These are phyloP conservation scores for Lota lota DNA, from an alignment of 2,113 vertebrate species.

Conservation along the genomic window DNA sequence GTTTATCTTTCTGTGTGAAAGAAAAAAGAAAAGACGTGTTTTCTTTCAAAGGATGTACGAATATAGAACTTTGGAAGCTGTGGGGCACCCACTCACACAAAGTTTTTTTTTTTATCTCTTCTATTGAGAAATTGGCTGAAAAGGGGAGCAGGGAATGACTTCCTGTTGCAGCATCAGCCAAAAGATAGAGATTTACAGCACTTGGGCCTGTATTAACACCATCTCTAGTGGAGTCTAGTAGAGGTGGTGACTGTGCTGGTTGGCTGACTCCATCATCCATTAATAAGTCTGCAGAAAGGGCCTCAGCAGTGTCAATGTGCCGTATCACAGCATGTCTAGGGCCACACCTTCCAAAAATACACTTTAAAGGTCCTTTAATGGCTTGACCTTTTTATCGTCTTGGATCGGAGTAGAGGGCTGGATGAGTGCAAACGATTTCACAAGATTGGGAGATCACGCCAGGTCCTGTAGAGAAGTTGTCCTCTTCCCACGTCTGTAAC, in stretches of 20 bases:
- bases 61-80: conserved; percentile 1
- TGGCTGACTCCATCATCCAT: conserved; percentile 8
- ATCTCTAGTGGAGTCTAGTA: conserved; percentile 14
- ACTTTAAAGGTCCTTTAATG: no score
- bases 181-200: conserved; percentile 27
- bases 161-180: conserved; percentile 24
- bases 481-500: conserved; percentile 8
- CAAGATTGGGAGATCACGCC: conserved; percentile 16
- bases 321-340: no score
- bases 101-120: conserved; percentile 26
- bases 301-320: not conserved
- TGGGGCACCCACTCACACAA: not conserved
- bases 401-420: not conserved
- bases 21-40: conserved; percentile 5
- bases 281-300: conserved; percentile 21
- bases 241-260: conserved; percentile 11
- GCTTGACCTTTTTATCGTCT: no score
- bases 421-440: conserved; percentile 10
- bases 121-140: conserved; percentile 23
- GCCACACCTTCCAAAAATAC: no score
- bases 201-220: conserved; percentile 20
- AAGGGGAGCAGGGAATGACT: conserved; percentile 30
- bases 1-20: conserved; percentile 12
- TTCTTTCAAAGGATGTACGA: conserved; percentile 13
- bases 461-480: conserved; percentile 6